Percentiles rank a stretch among this genome's conserved stretches.
phyloP scores from a whole-genome alignment of 1,140 invertebrate species.

The Drosophila orena region DNA sequence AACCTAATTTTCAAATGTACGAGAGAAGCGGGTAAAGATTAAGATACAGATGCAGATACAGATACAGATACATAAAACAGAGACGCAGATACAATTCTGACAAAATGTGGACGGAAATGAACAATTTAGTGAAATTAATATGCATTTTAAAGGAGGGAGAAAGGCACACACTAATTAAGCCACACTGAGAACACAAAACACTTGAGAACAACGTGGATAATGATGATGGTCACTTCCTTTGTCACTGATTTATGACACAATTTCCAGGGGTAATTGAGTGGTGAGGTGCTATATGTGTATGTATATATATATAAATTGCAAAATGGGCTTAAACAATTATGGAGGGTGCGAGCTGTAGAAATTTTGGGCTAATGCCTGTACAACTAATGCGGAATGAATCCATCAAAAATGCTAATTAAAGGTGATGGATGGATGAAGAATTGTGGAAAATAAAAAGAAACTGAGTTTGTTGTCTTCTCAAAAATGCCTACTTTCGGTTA shows the following conservation, averaged over 20 bases:
- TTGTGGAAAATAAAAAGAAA: too few relatives aligned
- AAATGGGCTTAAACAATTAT: conserved; percentile 4
- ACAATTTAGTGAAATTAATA: conserved; percentile 76
- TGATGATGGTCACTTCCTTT: conserved; percentile 75
- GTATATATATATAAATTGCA: background rate
- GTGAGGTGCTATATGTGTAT: conserved; percentile 2
- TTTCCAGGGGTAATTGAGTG: background rate
- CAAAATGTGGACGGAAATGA: conserved; percentile 65
- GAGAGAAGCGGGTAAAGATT: background rate
- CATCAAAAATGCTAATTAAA: background rate
- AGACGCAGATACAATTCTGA: conserved; percentile 10
- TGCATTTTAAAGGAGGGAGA: conserved; percentile 37
- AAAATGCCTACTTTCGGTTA: too few relatives aligned
- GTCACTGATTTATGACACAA: conserved; percentile 72
- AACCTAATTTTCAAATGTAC: conserved; percentile 9
- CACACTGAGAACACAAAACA: conserved; percentile 55
- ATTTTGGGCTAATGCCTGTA: conserved; percentile 1
- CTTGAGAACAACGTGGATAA: conserved; percentile 46
- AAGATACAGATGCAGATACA: too few relatives aligned
- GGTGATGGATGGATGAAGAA: conserved; percentile 6
- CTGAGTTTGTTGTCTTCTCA: too few relatives aligned
- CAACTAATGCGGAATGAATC: background rate
- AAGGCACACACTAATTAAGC: conserved; percentile 81
- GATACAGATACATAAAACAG: too few relatives aligned
- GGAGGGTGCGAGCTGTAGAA: conserved; percentile 7